Evolutionary conservation across 1,140 invertebrate species (phyloP).

Genomic region (Colletes gigas): DNA sequence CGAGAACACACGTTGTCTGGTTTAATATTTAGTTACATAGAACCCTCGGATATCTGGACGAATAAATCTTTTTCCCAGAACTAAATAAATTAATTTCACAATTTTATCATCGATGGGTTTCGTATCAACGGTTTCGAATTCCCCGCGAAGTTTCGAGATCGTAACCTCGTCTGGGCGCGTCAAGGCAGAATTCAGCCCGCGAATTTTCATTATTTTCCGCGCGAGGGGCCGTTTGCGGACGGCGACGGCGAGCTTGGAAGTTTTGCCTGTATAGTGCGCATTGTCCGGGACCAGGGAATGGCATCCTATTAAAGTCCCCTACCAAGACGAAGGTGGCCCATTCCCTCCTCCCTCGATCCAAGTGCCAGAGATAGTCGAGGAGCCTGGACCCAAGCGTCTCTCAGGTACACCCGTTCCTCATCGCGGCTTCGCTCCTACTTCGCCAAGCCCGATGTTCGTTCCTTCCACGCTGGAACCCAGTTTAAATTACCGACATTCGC

Average conservation of each 20-base stretch:
- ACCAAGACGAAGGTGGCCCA: conserved; percentile 50
- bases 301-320: conserved; percentile 65
- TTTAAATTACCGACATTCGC: conserved; percentile 36
- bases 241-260: conserved; percentile 30
- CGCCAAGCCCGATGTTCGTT: conserved; percentile 46
- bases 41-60: too few relatives aligned
- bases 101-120: too few relatives aligned
- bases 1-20: too few relatives aligned
- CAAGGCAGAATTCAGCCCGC: not conserved
- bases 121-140: too few relatives aligned
- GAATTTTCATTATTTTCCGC: conserved; percentile 57
- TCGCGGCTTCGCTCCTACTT: conserved; percentile 39
- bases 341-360: conserved; percentile 10
- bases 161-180: too few relatives aligned
- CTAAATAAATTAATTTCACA: too few relatives aligned
- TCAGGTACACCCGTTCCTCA: conserved; percentile 37
- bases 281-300: conserved; percentile 54
- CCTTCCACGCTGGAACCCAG: not conserved
- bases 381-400: conserved; percentile 34
- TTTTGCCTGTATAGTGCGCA: conserved; percentile 36
- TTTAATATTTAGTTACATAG: too few relatives aligned
- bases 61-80: too few relatives aligned
- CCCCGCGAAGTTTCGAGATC: too few relatives aligned
- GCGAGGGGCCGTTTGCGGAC: conserved; percentile 23
- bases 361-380: conserved; percentile 56